Percentiles rank a stretch among this genome's conserved stretches.
Conservation (phyloP, 1,140 invertebrate species). For the Bombus turneri region DNA sequence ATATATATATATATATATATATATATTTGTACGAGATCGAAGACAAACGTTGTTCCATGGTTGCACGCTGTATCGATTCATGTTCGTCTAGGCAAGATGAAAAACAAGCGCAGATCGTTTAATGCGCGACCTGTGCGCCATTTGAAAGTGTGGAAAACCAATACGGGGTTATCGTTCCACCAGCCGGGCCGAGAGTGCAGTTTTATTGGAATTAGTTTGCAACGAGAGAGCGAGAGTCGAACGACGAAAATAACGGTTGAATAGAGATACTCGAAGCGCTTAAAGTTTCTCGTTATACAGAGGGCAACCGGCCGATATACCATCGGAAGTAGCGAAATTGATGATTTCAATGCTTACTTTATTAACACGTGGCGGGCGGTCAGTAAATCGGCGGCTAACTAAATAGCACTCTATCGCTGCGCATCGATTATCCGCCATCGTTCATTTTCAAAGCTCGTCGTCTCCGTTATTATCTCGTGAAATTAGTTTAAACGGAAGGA, state of each 20-base stretch:
- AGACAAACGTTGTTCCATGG: background rate
- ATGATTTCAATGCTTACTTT: conserved; percentile 41
- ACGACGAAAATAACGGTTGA: conserved; percentile 9
- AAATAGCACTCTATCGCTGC: conserved; percentile 23
- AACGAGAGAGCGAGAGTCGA: background rate
- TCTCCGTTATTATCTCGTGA: conserved; percentile 44
- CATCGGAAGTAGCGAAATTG: conserved; percentile 15
- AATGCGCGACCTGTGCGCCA: background rate
- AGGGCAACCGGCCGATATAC: background rate
- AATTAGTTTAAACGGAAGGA: conserved; percentile 47
- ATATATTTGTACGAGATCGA: conserved; percentile 17
- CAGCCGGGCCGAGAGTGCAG: background rate
- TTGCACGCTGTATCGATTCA: background rate
- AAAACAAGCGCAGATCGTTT: background rate
- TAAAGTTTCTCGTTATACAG: conserved; percentile 13
- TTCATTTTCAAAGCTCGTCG: conserved; percentile 42
- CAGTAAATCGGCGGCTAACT: conserved; percentile 29
- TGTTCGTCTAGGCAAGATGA: background rate
- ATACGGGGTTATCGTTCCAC: background rate
- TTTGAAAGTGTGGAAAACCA: background rate
- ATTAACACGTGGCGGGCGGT: conserved; percentile 6
- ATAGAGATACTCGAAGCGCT: background rate
- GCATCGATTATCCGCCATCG: conserved; percentile 48
- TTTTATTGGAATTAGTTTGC: conserved; percentile 30
- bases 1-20: no score